Evolutionary conservation across 1,140 invertebrate species (phyloP), one percentile per base, ranked within the genome.

Genomic region (Drosophila hydei): DNA sequence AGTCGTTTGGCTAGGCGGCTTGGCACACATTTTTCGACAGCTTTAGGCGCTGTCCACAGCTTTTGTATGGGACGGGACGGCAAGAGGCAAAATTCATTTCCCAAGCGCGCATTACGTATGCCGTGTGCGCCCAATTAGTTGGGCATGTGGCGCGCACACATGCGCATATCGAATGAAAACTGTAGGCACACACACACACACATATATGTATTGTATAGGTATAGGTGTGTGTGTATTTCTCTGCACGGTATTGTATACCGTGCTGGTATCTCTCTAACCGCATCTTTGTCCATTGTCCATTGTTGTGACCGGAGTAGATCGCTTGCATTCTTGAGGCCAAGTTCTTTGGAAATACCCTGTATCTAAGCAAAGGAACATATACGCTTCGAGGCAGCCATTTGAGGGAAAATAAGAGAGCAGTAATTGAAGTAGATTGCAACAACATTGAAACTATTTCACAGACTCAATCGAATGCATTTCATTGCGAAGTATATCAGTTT

Each of bases 51-150:
- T 54, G 56, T 42, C 51, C 54, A 69, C 59, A 65, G 51, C 30
- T 48, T n/a, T 45, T 54, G 59, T 69, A 68, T 72, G 75, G 63
- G 47, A 69, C 77, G 77, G 77, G 61, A 52, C 25, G 45, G 14
- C 38, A 43, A 51, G n/a, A 25, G 16, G 43, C 45, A 45, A 25
- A 77, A 70, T 67, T 77, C 72, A 87, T 88, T 85, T 85, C 81
- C 81, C 81, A 85, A 75, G 83, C 81, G 63, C 77, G 40, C 38
- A 85, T 85, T 85, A 87, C 81, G 81, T 87, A 87, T 85, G 63
- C 81, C 81, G 78, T 85, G 83, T 87, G 81, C 80, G 77, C 70
- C 77, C 81, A 85, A 85, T 85, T 85, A 85, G 83, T 55, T 77
- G 62, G 23, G 45, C 54, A 30, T 43, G 54, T 16, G 50, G 30